Conservation (phyloP, 2,113 vertebrate species). For the Ammodytes dubius region DNA sequence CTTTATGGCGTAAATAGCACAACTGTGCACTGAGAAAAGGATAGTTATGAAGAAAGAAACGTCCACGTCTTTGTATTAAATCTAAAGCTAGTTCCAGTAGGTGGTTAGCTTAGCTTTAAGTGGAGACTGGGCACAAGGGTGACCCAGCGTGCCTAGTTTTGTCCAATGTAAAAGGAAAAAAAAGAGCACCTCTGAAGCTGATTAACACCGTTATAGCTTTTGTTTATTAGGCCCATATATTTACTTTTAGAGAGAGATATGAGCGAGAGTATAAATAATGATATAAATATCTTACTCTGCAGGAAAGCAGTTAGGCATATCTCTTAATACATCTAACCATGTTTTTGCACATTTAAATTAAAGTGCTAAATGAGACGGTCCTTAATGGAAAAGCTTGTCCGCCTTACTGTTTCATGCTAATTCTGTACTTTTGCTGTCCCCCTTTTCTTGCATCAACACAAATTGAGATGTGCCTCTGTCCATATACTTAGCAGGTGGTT, state of each 20-base stretch:
- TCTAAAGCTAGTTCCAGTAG: not conserved
- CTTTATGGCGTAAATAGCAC: not conserved
- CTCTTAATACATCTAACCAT: not conserved
- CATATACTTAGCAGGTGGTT: conserved; percentile 29
- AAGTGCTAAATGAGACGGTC: not conserved
- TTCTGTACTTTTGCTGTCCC: not conserved
- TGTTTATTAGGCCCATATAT: too few species aligned
- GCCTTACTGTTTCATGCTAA: not conserved
- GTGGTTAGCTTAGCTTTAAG: too few species aligned
- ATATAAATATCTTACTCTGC: not conserved
- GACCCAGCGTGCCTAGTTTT: too few species aligned
- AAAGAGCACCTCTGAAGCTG: too few species aligned
- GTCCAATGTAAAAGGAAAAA: too few species aligned
- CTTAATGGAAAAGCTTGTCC: not conserved
- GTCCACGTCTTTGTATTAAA: not conserved
- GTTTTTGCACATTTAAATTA: not conserved
- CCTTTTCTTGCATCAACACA: not conserved
- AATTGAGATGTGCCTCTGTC: not conserved
- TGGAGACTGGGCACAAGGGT: too few species aligned
- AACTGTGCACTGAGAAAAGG: not conserved
- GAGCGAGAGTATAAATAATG: not conserved
- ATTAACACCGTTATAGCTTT: too few species aligned
- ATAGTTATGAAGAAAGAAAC: not conserved
- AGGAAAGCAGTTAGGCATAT: not conserved
- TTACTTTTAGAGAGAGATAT: not conserved